Base-by-base conservation (phyloP, 2,888 invertebrate genomes). In the Trisateles emortualis region DNA sequence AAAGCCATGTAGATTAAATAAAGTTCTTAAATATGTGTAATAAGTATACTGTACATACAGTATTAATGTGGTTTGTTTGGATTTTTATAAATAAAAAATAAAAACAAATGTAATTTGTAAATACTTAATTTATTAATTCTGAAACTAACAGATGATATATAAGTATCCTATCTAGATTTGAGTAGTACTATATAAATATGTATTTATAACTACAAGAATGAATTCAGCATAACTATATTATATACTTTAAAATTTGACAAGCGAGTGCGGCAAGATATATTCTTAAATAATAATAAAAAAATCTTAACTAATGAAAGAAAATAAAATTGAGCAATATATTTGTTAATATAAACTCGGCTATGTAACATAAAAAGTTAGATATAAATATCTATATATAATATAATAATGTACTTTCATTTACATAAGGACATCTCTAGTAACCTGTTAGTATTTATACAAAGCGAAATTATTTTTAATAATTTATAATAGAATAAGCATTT, bases 111-210 rank as follows among this genome's bases (percentile, higher is more conserved):
- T 62, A 67, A 64, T 86, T 89, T 90, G 92, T 91, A 92, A 92
- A 92, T 88, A 86, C 92, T 92, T 90, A 92, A 83, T 84, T 92
- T 90, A 92, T 92, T 91, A 92, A 90, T 88, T 92, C 88, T 86
- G 90, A 89, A 92, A 90, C 92, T 92, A 91, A 92, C 92, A 90
- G 88, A 90, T 88, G 90, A 90, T 90, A 87, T 88, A 89, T 88
- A 90, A 89, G 90, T 90, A 87, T 81, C 92, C 92, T 90, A 92
- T 92, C 92, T 88, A 91, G 84, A 88, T 89, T 88, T 88, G 86
- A 91, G 83, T 87, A 88, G 83, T 83, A 83, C 64, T 59, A 81
- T 77, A 84, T 77, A 77, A 81, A 89, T 88, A 90, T 89, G 76
- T 87, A 92, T 91, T 90, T 91, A 91, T 90, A 85, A 41, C 60